Conservation (phyloP, 2,113 vertebrate genomes). For the Ceyx margarethae region DNA sequence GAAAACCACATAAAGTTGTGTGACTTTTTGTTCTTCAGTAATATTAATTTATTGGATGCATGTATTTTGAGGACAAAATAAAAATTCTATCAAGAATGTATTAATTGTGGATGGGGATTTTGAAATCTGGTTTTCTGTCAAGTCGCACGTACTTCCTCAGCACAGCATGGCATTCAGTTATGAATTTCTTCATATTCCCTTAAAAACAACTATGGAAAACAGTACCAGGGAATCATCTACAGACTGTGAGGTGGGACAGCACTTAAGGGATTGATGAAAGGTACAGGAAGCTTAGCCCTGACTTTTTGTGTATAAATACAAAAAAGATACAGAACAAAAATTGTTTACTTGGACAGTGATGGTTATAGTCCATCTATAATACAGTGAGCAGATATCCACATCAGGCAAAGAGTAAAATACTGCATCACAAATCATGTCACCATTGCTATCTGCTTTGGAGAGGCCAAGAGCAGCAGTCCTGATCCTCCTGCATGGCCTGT, state of each 20-base stretch:
- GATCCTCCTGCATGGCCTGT: background rate
- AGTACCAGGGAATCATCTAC: background rate
- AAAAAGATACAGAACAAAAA: background rate
- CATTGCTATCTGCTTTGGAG: background rate
- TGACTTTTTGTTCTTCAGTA: background rate
- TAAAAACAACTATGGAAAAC: background rate
- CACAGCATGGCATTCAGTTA: background rate
- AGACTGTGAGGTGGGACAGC: rapidly evolving
- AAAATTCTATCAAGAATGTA: background rate
- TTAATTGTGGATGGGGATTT: background rate
- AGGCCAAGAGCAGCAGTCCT: background rate
- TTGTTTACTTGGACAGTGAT: background rate
- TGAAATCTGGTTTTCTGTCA: background rate
- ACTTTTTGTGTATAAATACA: background rate
- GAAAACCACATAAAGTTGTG: background rate
- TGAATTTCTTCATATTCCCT: background rate
- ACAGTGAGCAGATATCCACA: rapidly evolving
- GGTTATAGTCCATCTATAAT: no score
- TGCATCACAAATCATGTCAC: rapidly evolving
- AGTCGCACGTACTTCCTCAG: background rate
- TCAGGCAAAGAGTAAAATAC: background rate
- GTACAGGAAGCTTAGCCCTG: background rate
- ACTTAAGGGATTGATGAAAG: rapidly evolving
- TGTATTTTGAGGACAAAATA: background rate
- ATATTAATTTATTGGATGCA: background rate